Evolutionary conservation across 2,888 invertebrate genomes (phyloP).

Genomic region (Tenthredo mesomela): DNA sequence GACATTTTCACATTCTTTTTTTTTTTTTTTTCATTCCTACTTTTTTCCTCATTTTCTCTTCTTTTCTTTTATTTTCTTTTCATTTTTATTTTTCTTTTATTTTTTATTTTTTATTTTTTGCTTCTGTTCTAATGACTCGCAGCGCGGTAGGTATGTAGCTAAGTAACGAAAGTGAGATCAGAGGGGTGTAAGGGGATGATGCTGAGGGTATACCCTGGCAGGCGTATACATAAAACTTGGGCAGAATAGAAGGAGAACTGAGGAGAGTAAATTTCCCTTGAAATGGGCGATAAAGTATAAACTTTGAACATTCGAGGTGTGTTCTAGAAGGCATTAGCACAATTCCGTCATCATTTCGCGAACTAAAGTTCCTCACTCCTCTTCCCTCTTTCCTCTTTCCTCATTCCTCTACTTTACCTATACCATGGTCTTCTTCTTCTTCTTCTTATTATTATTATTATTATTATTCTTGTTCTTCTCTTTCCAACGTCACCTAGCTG

Average conservation of each 20-base stretch:
- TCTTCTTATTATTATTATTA: slow-evolving; percentile 45
- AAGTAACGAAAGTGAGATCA: background rate
- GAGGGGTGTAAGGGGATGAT: background rate
- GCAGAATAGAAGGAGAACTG: slow-evolving; percentile 24
- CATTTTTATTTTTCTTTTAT: background rate
- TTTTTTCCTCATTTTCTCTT: background rate
- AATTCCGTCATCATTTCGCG: slow-evolving; percentile 57
- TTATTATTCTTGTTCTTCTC: background rate
- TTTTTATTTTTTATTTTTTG: background rate
- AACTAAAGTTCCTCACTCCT: slow-evolving; percentile 36
- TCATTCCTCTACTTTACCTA: slow-evolving; percentile 36
- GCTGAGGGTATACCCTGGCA: background rate
- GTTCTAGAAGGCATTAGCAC: slow-evolving; percentile 57
- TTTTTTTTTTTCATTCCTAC: no score
- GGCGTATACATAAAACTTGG: slow-evolving; percentile 37
- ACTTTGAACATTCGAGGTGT: slow-evolving; percentile 55
- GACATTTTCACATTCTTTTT: background rate
- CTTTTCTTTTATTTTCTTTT: no score
- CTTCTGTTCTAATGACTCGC: background rate
- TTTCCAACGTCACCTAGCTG: background rate
- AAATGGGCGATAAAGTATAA: slow-evolving; percentile 66
- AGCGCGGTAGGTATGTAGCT: background rate
- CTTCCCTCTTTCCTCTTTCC: slow-evolving; percentile 48
- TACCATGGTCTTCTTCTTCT: slow-evolving; percentile 36
- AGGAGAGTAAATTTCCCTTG: slow-evolving; percentile 59